Base-by-base conservation (phyloP, 1,140 invertebrate genomes). In the roundworm (Caenorhabditis elegans) region DNA sequence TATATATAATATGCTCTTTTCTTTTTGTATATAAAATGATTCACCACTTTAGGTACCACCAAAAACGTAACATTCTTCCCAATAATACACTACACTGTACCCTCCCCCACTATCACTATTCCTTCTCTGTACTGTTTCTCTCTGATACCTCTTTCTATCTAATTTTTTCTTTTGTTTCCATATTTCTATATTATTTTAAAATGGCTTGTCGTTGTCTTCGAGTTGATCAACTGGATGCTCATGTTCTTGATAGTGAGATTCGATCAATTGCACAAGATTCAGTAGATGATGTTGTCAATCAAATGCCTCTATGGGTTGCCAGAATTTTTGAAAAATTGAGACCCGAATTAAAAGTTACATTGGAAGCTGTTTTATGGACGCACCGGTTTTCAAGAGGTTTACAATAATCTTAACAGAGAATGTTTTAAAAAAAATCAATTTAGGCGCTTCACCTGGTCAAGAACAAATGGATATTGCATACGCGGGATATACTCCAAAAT, bases 181-280 rank as follows among this genome's bases (percentile, higher is more conserved):
- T 22, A 17, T 78, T 49, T 36, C 10, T n/a, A 77, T 19, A 65
- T 43, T 19, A 8, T 47, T 11, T 10, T 24, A 43, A 80, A 26
- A 78, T 78, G 55, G 82, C 76, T 48, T 34, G 65, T 39, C 79
- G 55, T 28, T 78, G 76, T 28, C 76, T 83, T 34, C 76, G 82
- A 34, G 77, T 76, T 11, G 82, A 78, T 36, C 82, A 83, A 55
- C 17, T 83, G n/a, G 82, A 83, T 75, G 77, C 82, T 39, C 51
- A 83, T 36, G 77, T 70, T 48, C 77, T 83, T 2, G 55, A 83
- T 39, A 19, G n/a, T 24, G 82, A 83, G 31, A 60, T 60, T 10
- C 24, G 78, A 10, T 24, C 51, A 47, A 39, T 79, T 39, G 78
- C 78, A 19, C 60, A 70, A 22, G 60, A 70, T 39, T 70, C 60